Evolutionary conservation across 2,797 vertebrate species (phyloP), one percentile per base, ranked within the genome.

Genomic region (Tolypeutes matacus): DNA sequence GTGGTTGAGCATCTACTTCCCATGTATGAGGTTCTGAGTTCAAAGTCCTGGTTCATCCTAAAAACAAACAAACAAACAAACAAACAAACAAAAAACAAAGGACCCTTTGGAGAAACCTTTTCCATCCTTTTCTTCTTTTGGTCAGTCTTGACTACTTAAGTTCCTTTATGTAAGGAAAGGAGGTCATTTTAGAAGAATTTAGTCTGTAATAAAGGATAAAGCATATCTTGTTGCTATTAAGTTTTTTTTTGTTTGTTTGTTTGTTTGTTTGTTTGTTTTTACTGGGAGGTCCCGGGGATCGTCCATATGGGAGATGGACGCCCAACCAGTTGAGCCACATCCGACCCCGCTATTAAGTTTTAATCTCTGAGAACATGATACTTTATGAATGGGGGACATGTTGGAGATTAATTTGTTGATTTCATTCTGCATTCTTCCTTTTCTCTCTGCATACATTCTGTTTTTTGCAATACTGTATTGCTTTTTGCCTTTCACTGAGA

Each of bases 121-220:
- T 34, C 29, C 17, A 39, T 8, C 9, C 4, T 12, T 42, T 42
- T 72, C 42, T 67, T 95, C 42, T 67, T 95, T 96, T 34, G 18
- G 64, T 96, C 46, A 42, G 8, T 90, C 31, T 46, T 70, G n/a
- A 82, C 65, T 91, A n/a, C 34, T 88, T 72, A 69, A 82, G 17
- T 78, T 95, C 21, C 92, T 72, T 70, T 70, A 75, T 75, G 76
- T 42, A 67, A 53, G 39, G 29, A 76, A 85, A 14, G 17, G 29
- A 88, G 29, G 53, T 78, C 51, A 23, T 85, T 56, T 94, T 78
- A 92, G 86, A 77, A 89, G n/a, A 94, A 60, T 85, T 85, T 82
- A 92, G n/a, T 76, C 58, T 93, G 42, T 95, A 46, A 62, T 80
- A 90, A 94, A 83, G 84, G 46, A 36, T 46, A 67, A 93, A 93